Evolutionary conservation across 1,140 invertebrate species (phyloP), one percentile per base, ranked within the genome.

Genomic region (Aethina tumida): DNA sequence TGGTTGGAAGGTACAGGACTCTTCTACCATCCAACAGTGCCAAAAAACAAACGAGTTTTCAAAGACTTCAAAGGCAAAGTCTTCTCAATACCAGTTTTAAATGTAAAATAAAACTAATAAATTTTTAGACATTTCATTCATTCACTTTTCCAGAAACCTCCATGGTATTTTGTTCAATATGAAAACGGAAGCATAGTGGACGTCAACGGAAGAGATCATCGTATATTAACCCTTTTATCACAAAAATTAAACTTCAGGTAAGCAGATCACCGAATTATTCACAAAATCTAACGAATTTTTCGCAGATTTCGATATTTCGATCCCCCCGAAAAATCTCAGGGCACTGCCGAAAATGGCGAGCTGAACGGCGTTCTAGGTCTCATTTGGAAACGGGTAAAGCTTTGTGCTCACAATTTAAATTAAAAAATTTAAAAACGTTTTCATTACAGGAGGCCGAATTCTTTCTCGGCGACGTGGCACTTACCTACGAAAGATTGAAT

Each of bases 131-230:
- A n/a, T n/a, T n/a, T n/a, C n/a, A n/a, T n/a, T n/a, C n/a, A n/a
- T 35, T 15, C 29, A 14, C 19, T 19, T 35, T 60, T 57, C 3
- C 52, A 81, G 79, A 78, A 77, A 33, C 79, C 79, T 0, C 79
- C 79, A 2, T 81, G 79, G 79, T 71, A 78, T 56, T 81, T 79
- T 55, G 76, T 81, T 0, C 66, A 57, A 19, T 75, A 76, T 51
- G 61, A 63, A 13, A 75, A 75, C 10, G 39, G n/a, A 8, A 38
- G 19, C 13, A 14, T 7, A n/a, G 18, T 9, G 7, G 9, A 30
- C 3, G 9, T 1, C 2, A 39, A 31, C 18, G 79, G 79, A 4
- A 58, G 79, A 30, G 79, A 81, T 57, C 70, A 80, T 61, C 71
- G 77, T 48, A 59, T 81, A 3, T 55, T 82, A 1, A 57, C 56